Percentiles rank a stretch among this genome's conserved stretches.
These are phyloP conservation scores for Drosophila orosa DNA, from an alignment of 1,140 invertebrate genomes.

Conservation along the genomic window DNA sequence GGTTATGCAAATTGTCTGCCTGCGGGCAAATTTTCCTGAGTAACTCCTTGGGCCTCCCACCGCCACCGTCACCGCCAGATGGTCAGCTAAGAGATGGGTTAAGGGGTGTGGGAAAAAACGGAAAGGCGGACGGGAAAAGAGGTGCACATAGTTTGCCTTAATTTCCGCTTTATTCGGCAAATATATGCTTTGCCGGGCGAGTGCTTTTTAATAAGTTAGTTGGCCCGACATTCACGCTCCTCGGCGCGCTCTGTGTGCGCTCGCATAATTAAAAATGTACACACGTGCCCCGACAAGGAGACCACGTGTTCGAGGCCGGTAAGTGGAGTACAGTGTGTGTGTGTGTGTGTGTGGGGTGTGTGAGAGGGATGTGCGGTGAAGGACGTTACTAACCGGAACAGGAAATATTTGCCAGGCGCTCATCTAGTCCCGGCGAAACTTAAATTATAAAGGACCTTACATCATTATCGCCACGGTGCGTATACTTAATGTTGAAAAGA, in stretches of 20 bases:
- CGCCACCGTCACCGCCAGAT: conserved; percentile 20
- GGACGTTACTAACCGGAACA: background rate
- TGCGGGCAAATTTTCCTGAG: conserved; percentile 31
- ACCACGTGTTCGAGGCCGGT: conserved; percentile 16
- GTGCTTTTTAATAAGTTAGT: conserved; percentile 75
- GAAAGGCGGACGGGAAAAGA: conserved; percentile 4
- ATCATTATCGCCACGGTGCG: conserved; percentile 15
- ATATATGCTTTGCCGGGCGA: conserved; percentile 56
- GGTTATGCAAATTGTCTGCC: conserved; percentile 64
- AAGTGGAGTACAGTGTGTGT: background rate
- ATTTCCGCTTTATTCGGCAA: conserved; percentile 62
- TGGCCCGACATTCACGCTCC: conserved; percentile 58
- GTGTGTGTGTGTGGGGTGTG: background rate
- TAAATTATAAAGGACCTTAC: conserved; percentile 25
- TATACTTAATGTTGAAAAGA: conserved; percentile 23
- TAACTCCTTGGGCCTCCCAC: conserved; percentile 5
- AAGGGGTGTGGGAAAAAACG: conserved; percentile 2
- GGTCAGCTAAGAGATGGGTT: conserved; percentile 51
- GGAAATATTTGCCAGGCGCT: conserved; percentile 26
- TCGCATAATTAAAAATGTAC: conserved; percentile 79
- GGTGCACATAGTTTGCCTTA: conserved; percentile 41
- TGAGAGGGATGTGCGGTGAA: background rate
- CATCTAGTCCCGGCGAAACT: conserved; percentile 3
- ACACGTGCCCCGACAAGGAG: conserved; percentile 52
- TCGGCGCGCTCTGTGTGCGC: conserved; percentile 40